phyloP scores from a whole-genome alignment of 2,888 invertebrate species.

The Platycnemis pennipes region DNA sequence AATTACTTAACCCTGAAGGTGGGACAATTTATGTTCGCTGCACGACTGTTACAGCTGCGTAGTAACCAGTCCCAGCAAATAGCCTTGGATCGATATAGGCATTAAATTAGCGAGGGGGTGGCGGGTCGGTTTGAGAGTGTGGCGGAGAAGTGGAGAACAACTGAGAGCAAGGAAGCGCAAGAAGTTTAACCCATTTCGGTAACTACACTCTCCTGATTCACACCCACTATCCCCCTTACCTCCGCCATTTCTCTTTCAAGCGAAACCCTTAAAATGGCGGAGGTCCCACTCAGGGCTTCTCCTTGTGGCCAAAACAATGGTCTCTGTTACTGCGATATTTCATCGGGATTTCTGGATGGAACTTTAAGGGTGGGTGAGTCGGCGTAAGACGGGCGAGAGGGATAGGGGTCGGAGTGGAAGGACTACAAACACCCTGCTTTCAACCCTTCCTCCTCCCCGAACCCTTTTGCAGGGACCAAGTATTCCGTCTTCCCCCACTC shows the following conservation, averaged over 20 bases:
- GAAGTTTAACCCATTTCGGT: constrained; percentile 32
- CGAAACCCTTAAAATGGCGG: constrained; percentile 10
- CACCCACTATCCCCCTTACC: too few relatives aligned
- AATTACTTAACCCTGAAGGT: not conserved
- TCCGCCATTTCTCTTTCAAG: constrained; percentile 5
- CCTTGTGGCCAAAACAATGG: constrained; percentile 56
- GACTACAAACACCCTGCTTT: constrained; percentile 34
- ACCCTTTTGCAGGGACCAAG: not conserved
- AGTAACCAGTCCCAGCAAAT: constrained; percentile 14
- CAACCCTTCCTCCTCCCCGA: not conserved
- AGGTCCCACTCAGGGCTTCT: not conserved
- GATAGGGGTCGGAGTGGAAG: not conserved
- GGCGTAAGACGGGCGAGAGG: not conserved
- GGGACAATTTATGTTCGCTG: not conserved
- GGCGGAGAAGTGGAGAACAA: not conserved
- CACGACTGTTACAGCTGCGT: constrained; percentile 15
- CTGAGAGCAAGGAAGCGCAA: constrained; percentile 36
- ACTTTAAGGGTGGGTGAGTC: not conserved
- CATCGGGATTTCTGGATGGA: constrained; percentile 40
- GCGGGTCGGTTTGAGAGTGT: not conserved
- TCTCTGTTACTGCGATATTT: constrained; percentile 51
- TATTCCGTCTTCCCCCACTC: not conserved
- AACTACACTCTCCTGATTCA: constrained; percentile 21
- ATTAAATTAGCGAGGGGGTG: not conserved
- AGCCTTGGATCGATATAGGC: constrained; percentile 18